Evolutionary conservation across 2,113 vertebrate species (phyloP), one percentile per base, ranked within the genome.

Genomic region (Laterallus jamaicensis): DNA sequence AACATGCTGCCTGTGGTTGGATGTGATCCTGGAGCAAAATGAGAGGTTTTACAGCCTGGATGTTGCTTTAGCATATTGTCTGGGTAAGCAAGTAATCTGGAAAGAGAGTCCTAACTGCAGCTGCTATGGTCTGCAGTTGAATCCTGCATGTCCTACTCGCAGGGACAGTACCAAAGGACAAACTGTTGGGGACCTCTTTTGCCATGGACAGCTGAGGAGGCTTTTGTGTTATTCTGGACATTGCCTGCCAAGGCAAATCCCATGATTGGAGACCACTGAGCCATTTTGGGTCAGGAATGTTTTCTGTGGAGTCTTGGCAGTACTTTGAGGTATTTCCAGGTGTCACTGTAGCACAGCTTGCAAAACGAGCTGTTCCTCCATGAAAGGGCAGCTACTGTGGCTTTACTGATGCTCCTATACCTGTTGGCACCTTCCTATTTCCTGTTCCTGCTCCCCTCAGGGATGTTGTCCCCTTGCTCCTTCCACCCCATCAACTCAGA

Each of bases 11-110:
- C 49, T 56, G 10, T 50, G 42, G 44, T 82, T 78, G 58, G 76
- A 62, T 82, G 66, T 60, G n/a, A 64, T 93, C 13, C 73, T 71
- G 58, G 39, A 86, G 76, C 50, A 86, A 81, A 83, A 90, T 26
- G 12, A 88, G 76, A 56, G 40, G 11, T 15, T 68, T 86, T 96
- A 68, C 44, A 83, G 82, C 8, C 40, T 88, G n/a, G 19, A 70
- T 81, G n/a, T 29, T 75, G 10, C 66, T 86, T 83, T 26, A 88
- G 77, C 69, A 78, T 37, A 31, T 56, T 74, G 29, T 71, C 52
- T 42, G 26, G 58, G 21, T 40, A 88, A 92, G 73, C 35, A 58
- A 86, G 40, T 62, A 81, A 79, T 74, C 77, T 67, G 63, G 75
- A 86, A 83, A 78, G 68, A 77, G 21, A 82, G 29, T 75, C 44